Conservation (phyloP, 92 coral and sea anemone species). For the Actinernus sp. region DNA sequence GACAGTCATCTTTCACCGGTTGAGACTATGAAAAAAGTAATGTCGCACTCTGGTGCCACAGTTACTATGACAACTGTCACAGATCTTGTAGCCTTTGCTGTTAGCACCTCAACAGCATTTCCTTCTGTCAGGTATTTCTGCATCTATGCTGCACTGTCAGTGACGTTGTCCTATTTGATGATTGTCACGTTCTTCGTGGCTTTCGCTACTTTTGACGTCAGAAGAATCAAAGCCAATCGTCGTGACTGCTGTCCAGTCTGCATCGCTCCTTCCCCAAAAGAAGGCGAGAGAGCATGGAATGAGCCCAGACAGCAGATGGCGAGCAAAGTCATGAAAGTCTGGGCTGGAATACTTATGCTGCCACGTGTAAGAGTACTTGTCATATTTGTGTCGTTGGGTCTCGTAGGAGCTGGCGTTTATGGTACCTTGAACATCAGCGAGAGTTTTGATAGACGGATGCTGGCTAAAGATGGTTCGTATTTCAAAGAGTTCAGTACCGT, state of each 20-base stretch:
- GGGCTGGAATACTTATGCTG: constrained; percentile 53
- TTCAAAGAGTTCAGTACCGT: constrained; percentile 45
- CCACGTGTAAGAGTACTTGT: constrained; percentile 42
- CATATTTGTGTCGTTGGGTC: constrained; percentile 41
- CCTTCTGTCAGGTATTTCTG: constrained; percentile 81
- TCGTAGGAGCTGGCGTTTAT: constrained; percentile 73
- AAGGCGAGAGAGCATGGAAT: constrained; percentile 57
- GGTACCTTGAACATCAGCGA: constrained; percentile 72
- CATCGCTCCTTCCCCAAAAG: constrained; percentile 41
- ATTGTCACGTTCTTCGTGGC: constrained; percentile 84
- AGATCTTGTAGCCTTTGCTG: constrained; percentile 86
- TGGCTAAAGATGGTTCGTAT: constrained; percentile 67
- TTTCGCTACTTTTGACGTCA: constrained; percentile 72
- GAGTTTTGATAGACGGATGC: constrained; percentile 65
- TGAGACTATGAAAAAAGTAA: constrained; percentile 70
- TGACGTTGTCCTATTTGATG: constrained; percentile 69
- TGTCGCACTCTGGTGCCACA: constrained; percentile 80
- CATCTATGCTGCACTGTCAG: constrained; percentile 78
- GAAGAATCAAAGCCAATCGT: constrained; percentile 73
- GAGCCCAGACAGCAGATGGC: constrained; percentile 47
- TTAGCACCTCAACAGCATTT: constrained; percentile 70
- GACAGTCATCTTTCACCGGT: constrained; percentile 38
- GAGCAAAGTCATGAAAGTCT: constrained; percentile 48
- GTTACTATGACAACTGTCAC: constrained; percentile 85
- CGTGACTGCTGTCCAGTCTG: constrained; percentile 76